Evolutionary conservation across 1,140 invertebrate genomes (phyloP), one percentile per base, ranked within the genome.

Genomic region (Drosophila pruinosa): DNA sequence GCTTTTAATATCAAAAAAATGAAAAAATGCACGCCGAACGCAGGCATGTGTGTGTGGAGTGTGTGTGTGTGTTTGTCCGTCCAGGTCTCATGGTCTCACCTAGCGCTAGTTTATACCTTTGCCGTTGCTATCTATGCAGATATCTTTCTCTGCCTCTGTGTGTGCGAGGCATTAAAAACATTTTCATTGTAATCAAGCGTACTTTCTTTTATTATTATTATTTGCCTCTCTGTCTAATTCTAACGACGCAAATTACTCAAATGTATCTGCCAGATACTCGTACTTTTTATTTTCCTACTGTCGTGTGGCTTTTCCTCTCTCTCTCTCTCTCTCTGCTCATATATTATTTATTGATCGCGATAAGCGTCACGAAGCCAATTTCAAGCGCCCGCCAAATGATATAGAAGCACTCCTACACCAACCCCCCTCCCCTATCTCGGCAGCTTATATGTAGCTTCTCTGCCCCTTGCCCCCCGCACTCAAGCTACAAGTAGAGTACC

Each of bases 121-220:
- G 28, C 58, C 50, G 63, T 62, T 34, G 61, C 74, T 86, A 88
- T 88, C 82, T 88, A 88, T 88, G 82, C 82, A 88, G 82, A 88
- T 88, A 88, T 89, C 82, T 88, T 88, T 88, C 82, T 86, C 82
- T 81, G 70, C 22, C 56, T 63, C 48, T 63, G 39, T 38, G 31
- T 34, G 21, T 15, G 28, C n/a, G 61, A 26, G 69, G 74, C 67
- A 88, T 88, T 88, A 88, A 88, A 88, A 88, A 88, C 83, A 88
- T 88, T 88, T 88, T 88, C 83, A 88, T 88, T 88, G 82, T 89
- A 88, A 88, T 88, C 82, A 88, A 88, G 83, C 83, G 82, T 88
- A 88, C 82, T 88, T 88, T 88, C 82, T 88, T 88, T 88, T 88
- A 88, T 88, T 89, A 86, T 88, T 86, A 88, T 89, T 78, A 78